phyloP scores from a whole-genome alignment of 2,797 vertebrate genomes.

The Syndactyla subalaris region DNA sequence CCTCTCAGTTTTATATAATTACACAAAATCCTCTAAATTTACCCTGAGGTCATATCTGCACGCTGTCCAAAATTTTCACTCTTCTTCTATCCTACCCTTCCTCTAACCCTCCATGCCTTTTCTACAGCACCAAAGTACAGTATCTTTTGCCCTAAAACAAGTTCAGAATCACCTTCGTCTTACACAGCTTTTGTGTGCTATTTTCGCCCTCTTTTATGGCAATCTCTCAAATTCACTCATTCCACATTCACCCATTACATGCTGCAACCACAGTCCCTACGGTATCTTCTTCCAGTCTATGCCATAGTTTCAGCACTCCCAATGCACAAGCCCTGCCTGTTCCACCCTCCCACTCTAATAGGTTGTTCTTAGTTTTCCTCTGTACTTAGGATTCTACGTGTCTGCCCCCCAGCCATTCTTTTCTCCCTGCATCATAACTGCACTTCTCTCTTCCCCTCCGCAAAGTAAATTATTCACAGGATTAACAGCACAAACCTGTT shows the following conservation, averaged over 20 bases:
- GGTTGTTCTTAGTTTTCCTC: background rate
- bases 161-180: background rate
- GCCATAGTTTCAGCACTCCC: background rate
- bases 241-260: background rate
- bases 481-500: slow-evolving; percentile 37
- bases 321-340: background rate
- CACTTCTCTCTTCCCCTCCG: background rate
- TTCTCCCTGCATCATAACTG: background rate
- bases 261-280: background rate
- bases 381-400: background rate
- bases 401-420: background rate
- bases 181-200: background rate
- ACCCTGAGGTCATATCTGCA: accelerated
- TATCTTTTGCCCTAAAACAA: background rate
- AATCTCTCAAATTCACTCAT: background rate
- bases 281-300: background rate
- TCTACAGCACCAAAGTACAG: background rate
- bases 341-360: background rate
- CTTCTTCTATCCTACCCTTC: background rate
- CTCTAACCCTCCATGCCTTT: background rate
- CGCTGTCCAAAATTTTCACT: background rate
- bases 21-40: background rate
- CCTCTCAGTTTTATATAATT: background rate
- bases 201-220: background rate
- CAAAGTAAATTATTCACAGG: slow-evolving; percentile 47